Evolutionary conservation across 2,888 invertebrate genomes (phyloP).

Genomic region (Ormia ochracea): DNA sequence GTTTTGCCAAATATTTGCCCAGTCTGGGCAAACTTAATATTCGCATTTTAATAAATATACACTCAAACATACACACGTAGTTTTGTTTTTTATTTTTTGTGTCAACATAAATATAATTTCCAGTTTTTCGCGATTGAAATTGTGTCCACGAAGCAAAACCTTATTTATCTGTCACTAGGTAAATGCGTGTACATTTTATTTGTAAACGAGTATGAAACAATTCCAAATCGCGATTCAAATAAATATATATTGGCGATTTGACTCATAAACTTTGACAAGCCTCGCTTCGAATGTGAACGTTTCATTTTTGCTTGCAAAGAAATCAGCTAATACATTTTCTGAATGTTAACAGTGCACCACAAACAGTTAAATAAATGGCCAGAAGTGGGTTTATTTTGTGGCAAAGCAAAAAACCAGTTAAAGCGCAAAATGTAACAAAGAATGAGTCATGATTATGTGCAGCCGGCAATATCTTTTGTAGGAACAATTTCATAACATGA

Average conservation of each 20-base stretch:
- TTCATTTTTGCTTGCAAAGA: slow-evolving; percentile 20
- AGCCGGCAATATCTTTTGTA: not conserved
- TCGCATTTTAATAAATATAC: not conserved
- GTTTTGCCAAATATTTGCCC: not conserved
- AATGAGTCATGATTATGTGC: slow-evolving; percentile 40
- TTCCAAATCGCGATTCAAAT: slow-evolving; percentile 24
- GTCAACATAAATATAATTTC: not conserved
- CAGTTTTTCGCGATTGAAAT: not conserved
- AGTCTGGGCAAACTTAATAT: not conserved
- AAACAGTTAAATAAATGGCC: slow-evolving; percentile 22
- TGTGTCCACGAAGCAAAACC: not conserved
- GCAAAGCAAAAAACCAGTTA: slow-evolving; percentile 1
- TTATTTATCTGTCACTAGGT: not conserved
- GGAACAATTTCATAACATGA: slow-evolving; percentile 14
- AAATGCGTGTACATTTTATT: slow-evolving; percentile 11
- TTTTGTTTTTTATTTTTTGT: too few relatives aligned
- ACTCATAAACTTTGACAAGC: slow-evolving; percentile 61
- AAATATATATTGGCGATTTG: slow-evolving; percentile 24
- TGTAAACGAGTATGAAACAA: not conserved
- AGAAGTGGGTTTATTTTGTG: not conserved
- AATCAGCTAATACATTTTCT: slow-evolving; percentile 22
- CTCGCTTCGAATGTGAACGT: slow-evolving; percentile 52
- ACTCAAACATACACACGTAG: too few relatives aligned
- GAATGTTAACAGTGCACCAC: not conserved
- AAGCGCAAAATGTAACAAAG: slow-evolving; percentile 20